Evolutionary conservation across 2,113 vertebrate species (phyloP).

Genomic region (Bungarus multicinctus): DNA sequence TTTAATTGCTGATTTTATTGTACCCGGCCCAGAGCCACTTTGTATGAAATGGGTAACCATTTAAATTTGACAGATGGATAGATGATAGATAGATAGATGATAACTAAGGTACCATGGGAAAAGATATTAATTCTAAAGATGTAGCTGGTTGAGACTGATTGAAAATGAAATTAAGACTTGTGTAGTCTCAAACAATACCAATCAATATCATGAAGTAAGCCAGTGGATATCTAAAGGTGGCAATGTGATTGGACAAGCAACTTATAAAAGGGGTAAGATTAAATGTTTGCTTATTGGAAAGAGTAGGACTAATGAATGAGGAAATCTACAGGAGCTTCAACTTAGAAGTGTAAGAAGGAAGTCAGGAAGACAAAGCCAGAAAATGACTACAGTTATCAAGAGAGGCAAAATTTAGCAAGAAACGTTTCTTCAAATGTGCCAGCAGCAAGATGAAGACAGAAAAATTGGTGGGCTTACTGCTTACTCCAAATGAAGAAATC

Average conservation of each 20-base stretch:
- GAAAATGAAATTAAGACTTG: not conserved
- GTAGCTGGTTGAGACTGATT: too few species aligned
- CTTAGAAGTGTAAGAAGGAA: not conserved
- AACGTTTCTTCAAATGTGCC: not conserved
- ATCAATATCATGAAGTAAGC: not conserved
- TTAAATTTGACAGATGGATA: too few species aligned
- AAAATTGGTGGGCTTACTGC: not conserved
- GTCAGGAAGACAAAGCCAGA: not conserved
- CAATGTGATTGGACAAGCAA: not conserved
- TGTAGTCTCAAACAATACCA: not conserved
- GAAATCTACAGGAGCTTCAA: not conserved
- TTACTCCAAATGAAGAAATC: not conserved
- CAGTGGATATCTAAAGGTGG: not conserved
- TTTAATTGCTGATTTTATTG: too few species aligned
- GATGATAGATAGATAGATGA: too few species aligned
- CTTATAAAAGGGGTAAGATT: not conserved
- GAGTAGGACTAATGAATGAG: not conserved
- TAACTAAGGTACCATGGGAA: too few species aligned
- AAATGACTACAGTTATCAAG: not conserved
- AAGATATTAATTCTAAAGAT: too few species aligned
- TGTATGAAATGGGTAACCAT: too few species aligned
- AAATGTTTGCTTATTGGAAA: not conserved
- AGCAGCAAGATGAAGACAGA: not conserved
- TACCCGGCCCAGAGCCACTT: too few species aligned
- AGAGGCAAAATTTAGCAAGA: not conserved